phyloP scores from a whole-genome alignment of 2,113 vertebrate genomes.

The Speoplatyrhinus poulsoni region DNA sequence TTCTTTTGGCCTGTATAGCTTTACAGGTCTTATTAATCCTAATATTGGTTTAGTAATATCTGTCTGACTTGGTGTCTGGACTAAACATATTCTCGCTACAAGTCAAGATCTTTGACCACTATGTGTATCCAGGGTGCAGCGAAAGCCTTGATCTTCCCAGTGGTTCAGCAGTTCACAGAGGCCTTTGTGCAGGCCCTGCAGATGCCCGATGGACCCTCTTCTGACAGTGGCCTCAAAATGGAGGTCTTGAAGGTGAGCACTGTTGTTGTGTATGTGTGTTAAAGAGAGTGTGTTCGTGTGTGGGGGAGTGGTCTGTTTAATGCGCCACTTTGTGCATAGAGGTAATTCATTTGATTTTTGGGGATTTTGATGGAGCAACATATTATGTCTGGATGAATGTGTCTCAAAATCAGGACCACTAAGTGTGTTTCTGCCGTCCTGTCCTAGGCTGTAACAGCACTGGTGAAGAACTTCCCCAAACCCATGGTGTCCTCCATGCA shows the following conservation, averaged over 20 bases:
- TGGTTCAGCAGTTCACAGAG: slow-evolving; percentile 97
- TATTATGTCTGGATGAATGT: too few relatives aligned
- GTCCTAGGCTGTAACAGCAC: slow-evolving; percentile 89
- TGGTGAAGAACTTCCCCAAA: slow-evolving; percentile 98
- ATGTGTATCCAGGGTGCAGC: slow-evolving; percentile 84
- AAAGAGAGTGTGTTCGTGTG: too few relatives aligned
- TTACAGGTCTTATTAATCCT: too few relatives aligned
- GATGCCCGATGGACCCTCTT: slow-evolving; percentile 91
- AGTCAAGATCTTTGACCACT: not conserved
- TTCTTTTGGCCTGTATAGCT: too few relatives aligned
- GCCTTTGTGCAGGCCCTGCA: slow-evolving; percentile 96
- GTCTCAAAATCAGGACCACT: too few relatives aligned
- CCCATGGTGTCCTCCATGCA: slow-evolving; percentile 98
- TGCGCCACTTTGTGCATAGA: too few relatives aligned
- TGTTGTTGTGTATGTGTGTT: too few relatives aligned
- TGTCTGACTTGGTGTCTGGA: not conserved
- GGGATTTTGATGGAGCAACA: too few relatives aligned
- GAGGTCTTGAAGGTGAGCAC: slow-evolving; percentile 91
- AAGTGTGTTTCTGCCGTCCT: not conserved
- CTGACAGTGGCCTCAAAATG: slow-evolving; percentile 97
- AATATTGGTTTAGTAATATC: too few relatives aligned
- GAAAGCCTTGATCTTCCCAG: slow-evolving; percentile 93
- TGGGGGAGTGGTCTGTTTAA: too few relatives aligned
- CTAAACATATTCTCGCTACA: not conserved
- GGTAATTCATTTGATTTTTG: too few relatives aligned